Evolutionary conservation across 2,888 invertebrate species (phyloP).

Genomic region (Mantis religiosa): DNA sequence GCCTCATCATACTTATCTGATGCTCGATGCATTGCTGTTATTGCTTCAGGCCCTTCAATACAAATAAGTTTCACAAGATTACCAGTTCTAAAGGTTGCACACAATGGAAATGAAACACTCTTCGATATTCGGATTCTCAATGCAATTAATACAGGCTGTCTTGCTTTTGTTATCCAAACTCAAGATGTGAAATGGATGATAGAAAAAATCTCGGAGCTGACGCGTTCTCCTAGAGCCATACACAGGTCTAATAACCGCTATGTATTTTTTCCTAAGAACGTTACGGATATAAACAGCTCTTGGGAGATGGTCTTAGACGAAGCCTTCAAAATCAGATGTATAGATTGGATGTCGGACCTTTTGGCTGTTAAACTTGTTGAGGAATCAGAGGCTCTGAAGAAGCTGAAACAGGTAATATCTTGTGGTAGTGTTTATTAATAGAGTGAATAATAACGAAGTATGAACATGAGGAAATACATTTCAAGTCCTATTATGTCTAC

Average conservation of each 20-base stretch:
- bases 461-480: too few relatives aligned
- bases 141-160: not conserved
- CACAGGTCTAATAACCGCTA: not conserved
- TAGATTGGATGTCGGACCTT: not conserved
- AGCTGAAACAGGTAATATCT: not conserved
- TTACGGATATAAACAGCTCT: not conserved
- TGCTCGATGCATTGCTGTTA: not conserved
- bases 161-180: not conserved
- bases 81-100: not conserved
- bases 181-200: not conserved
- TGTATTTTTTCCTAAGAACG: not conserved
- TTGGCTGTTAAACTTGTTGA: not conserved
- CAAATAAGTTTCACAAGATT: not conserved
- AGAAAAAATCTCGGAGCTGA: not conserved
- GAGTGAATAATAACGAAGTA: too few relatives aligned
- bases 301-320: not conserved
- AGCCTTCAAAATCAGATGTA: not conserved
- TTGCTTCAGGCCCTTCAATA: not conserved
- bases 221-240: not conserved
- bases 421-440: too few relatives aligned
- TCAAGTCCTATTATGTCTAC: too few relatives aligned
- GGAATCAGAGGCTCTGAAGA: not conserved
- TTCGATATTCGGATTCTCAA: not conserved
- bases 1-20: not conserved
- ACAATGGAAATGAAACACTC: not conserved